phyloP scores from a whole-genome alignment of 2,888 invertebrate species.

The Micropterix aruncella region DNA sequence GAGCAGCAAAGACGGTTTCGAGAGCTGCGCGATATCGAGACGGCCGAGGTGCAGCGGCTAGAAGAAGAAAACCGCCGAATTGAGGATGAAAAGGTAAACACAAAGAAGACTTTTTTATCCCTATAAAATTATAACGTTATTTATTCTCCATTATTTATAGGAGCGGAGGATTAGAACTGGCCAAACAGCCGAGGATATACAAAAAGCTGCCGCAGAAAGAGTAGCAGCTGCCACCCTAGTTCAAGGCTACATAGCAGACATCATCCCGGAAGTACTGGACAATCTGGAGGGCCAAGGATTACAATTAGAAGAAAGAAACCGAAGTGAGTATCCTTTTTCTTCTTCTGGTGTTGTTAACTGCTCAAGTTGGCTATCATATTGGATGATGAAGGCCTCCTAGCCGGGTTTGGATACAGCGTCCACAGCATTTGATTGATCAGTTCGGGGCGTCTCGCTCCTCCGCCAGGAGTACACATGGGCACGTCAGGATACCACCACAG shows the following conservation, averaged over 20 bases:
- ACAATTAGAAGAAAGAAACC: slow-evolving; percentile 45
- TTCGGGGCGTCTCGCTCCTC: too few species aligned
- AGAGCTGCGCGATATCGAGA: slow-evolving; percentile 61
- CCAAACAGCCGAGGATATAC: slow-evolving; percentile 44
- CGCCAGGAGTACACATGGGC: too few species aligned
- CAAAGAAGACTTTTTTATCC: too few species aligned
- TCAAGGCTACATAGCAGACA: slow-evolving; percentile 75
- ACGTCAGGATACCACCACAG: too few species aligned
- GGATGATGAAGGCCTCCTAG: too few species aligned
- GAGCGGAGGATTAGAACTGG: slow-evolving; percentile 60
- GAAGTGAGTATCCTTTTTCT: too few species aligned
- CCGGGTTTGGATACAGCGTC: too few species aligned
- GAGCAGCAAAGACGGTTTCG: slow-evolving; percentile 59
- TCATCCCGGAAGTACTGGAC: slow-evolving; percentile 72
- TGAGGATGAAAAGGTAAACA: slow-evolving; percentile 47
- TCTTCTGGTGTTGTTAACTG: too few species aligned
- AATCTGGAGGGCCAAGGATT: slow-evolving; percentile 65
- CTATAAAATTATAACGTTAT: slow-evolving; percentile 2
- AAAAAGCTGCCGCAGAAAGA: slow-evolving; percentile 65
- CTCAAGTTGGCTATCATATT: too few species aligned
- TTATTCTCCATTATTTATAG: slow-evolving; percentile 22
- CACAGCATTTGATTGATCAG: too few species aligned
- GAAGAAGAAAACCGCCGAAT: slow-evolving; percentile 64
- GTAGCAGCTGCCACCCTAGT: slow-evolving; percentile 72
- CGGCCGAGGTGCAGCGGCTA: slow-evolving; percentile 66